phyloP scores from a whole-genome alignment of 2,113 vertebrate genomes.

The Elaphurus davidianus region DNA sequence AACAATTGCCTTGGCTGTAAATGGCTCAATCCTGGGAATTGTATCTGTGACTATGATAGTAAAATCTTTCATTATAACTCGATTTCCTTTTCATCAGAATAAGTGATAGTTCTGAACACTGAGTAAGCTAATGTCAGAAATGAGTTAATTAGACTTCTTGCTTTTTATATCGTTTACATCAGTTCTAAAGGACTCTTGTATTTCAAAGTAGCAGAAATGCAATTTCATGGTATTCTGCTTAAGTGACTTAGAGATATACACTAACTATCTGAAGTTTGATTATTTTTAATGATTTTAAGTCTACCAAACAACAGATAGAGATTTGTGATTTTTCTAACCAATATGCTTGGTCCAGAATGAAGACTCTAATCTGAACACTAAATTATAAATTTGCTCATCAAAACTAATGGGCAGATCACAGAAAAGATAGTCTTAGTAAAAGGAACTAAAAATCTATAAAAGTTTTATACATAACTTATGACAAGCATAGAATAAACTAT shows the following conservation, averaged over 20 bases:
- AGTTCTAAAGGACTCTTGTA: constrained; percentile 58
- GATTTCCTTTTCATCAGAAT: constrained; percentile 30
- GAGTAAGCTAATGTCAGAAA: constrained; percentile 68
- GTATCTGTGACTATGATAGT: constrained; percentile 1
- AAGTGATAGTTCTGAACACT: constrained; percentile 55
- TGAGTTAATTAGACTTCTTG: constrained; percentile 74
- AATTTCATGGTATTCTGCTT: constrained; percentile 79
- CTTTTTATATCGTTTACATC: constrained; percentile 68
- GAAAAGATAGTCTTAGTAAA: constrained; percentile 33
- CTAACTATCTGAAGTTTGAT: constrained; percentile 74
- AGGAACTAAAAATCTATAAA: constrained; percentile 34
- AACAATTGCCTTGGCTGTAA: not conserved
- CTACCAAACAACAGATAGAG: constrained; percentile 61
- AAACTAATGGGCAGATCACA: constrained; percentile 51
- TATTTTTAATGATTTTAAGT: constrained; percentile 76
- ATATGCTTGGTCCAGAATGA: constrained; percentile 67
- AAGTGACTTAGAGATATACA: constrained; percentile 73
- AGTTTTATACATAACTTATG: constrained; percentile 51
- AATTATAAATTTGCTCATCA: constrained; percentile 57
- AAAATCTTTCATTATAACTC: constrained; percentile 35
- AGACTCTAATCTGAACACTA: constrained; percentile 57
- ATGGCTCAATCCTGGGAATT: not conserved
- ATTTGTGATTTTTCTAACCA: constrained; percentile 72
- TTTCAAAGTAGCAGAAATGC: constrained; percentile 72
- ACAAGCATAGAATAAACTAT: not conserved